A percentile compares a stretch with the other conserved stretches of the same genome.
Conservation (phyloP, 2,888 invertebrate species). For the Aethes cnicana region DNA sequence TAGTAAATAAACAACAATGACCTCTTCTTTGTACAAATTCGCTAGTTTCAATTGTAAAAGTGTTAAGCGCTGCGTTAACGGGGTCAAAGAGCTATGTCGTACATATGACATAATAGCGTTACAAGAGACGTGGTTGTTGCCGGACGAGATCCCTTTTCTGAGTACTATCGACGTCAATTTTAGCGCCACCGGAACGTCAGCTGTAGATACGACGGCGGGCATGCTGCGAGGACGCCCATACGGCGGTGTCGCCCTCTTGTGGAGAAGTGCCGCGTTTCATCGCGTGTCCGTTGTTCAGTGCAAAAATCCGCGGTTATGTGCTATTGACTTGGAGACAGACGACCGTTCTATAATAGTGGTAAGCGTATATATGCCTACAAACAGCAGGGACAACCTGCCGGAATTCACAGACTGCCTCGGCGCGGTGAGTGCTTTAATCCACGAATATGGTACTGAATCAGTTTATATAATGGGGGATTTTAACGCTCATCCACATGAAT, state of each 20-base stretch:
- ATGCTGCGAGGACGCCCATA: slow-evolving; percentile 30
- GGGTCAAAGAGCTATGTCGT: slow-evolving; percentile 8
- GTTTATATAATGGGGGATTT: too few relatives aligned
- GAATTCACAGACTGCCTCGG: slow-evolving; percentile 33
- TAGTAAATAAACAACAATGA: background rate
- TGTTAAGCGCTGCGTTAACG: slow-evolving; percentile 27
- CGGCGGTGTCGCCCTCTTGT: slow-evolving; percentile 35
- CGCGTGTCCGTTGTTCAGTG: slow-evolving; percentile 30
- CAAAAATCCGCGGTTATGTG: slow-evolving; percentile 28
- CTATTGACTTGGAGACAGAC: slow-evolving; percentile 15
- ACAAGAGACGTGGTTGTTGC: too few relatives aligned
- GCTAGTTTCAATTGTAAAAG: slow-evolving; percentile 29
- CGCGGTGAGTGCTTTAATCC: slow-evolving; percentile 32
- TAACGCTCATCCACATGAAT: too few relatives aligned
- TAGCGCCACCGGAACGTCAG: slow-evolving; percentile 9
- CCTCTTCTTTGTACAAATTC: background rate
- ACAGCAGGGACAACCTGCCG: slow-evolving; percentile 18
- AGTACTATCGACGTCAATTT: slow-evolving; percentile 15
- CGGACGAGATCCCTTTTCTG: slow-evolving; percentile 21
- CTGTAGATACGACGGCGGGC: slow-evolving; percentile 31
- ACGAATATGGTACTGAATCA: background rate
- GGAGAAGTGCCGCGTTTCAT: slow-evolving; percentile 24
- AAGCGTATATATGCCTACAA: slow-evolving; percentile 36
- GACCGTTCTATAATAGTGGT: slow-evolving; percentile 24
- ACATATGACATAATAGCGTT: slow-evolving; percentile 23